Base-by-base conservation (phyloP, 1,140 invertebrate species). In the Eumaeus atala region DNA sequence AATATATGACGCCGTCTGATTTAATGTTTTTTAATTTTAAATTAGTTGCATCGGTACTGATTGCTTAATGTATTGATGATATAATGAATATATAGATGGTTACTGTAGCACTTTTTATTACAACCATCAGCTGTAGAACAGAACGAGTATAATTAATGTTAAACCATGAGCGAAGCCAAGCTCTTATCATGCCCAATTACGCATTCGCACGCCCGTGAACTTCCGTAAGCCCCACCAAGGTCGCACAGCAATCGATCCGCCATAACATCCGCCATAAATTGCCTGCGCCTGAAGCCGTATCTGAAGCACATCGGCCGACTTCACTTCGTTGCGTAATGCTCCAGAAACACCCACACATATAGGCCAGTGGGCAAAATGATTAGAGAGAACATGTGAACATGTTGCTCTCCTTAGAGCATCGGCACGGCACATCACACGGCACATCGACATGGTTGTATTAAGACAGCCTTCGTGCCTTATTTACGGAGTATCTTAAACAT, bases 191-290 rank as follows among this genome's bases (percentile, higher is more conserved):
- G 40, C 40, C 14, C 17, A 44, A 44, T 44, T 44, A 44, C 40
- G 16, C 40, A 5, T 52, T 60, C 70, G 64, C 55, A 51, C 69
- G 84, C 67, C 84, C 86, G 57, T 88, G 86, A 88, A 87, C 86
- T 85, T 86, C 77, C 71, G 67, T 56, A 61, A 75, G 76, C 77
- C 79, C 70, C 57, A 54, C 64, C 82, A 88, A 88, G 86, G 86
- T 74, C 84, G 69, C 49, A 70, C 59, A n/a, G n/a, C n/a, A 66
- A 78, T 82, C 78, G 75, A 79, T 74, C 66, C 62, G 67, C 70
- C 61, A 63, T 67, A 62, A 64, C 57, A 61, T 62, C 59, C 64
- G 47, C 66, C 72, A 74, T 76, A 73, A 80, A 72, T n/a, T n/a
- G n/a, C 67, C 51, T 61, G 56, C 53, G 65, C 63, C 70, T 70